Base-by-base conservation (phyloP, 1,140 invertebrate species). In the Drosophila varians region DNA sequence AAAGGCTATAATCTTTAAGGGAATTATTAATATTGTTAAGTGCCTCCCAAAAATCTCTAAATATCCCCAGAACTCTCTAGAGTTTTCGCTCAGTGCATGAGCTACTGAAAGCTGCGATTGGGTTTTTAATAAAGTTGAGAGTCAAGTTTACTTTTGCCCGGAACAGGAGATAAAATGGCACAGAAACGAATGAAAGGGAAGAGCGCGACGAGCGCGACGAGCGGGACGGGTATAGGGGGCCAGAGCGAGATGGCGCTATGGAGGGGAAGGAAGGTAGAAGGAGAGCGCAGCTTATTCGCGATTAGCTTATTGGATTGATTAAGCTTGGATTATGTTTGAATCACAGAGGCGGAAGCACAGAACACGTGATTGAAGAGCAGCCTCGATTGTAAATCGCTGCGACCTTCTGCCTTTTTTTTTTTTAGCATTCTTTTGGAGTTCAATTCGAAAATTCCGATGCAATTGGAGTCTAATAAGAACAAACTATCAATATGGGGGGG, bases 41-140 rank as follows among this genome's bases (percentile, higher is more conserved):
- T n/a, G n/a, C n/a, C n/a, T n/a, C n/a, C n/a, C n/a, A n/a, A n/a
- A n/a, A n/a, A n/a, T n/a, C n/a, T n/a, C n/a, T n/a, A n/a, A n/a
- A n/a, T n/a, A n/a, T n/a, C n/a, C n/a, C n/a, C 3, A n/a, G 5
- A 1, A 36, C n/a, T 3, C 12, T 1, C 31, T 12, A 12, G 31
- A 6, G 18, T 42, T 42, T 42, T 42, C 8, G 0, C 7, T 23
- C 38, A 2, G 57, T 61, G 51, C 14, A 12, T 0, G 4, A 5
- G 8, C 26, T 7, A 34, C 11, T 34, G 31, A 12, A 12, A 36
- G 11, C 7, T 60, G 28, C 55, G 55, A 64, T 47, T 62, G 36
- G 18, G 34, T 51, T 66, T 66, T 64, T 25, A 51, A 34, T 64
- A 62, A 64, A 34, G 45, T 25, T 62, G 45, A 42, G 62, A 66